These are phyloP conservation scores for Ariolimax columbianus DNA, from an alignment of 2,888 invertebrate species.

Conservation along the genomic window DNA sequence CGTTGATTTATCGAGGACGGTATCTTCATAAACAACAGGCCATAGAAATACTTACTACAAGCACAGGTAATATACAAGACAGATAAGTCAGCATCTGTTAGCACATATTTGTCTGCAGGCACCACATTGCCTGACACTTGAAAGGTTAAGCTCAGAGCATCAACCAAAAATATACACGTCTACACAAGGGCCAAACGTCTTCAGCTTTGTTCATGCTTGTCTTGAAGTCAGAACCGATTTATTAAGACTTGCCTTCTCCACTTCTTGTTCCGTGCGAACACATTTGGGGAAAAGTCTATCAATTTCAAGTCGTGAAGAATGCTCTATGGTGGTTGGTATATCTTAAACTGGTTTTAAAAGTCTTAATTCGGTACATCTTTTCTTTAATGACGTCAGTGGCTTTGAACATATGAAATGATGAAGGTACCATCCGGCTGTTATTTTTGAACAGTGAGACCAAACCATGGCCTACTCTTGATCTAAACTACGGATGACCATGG, in stretches of 20 bases:
- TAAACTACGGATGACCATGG: too few species aligned
- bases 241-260: not conserved
- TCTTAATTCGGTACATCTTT: not conserved
- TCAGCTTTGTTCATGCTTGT: constrained; percentile 4
- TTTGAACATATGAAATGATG: too few species aligned
- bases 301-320: constrained; percentile 8
- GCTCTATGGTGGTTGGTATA: not conserved
- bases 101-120: not conserved
- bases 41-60: not conserved
- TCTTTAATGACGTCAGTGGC: not conserved
- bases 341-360: not conserved
- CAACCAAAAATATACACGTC: not conserved
- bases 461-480: too few species aligned
- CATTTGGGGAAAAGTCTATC: not conserved
- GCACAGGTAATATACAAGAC: not conserved
- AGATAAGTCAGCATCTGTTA: constrained; percentile 3
- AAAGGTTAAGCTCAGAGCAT: constrained; percentile 12
- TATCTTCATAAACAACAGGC: not conserved
- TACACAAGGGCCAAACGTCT: not conserved
- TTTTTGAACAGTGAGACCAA: too few species aligned
- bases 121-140: not conserved
- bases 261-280: constrained; percentile 9
- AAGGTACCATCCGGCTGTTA: too few species aligned
- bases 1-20: too few species aligned
- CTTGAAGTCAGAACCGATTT: not conserved